These are phyloP conservation scores for Dendrophyllia cribrosa DNA, from an alignment of 64 coral and sea anemone species.

Conservation along the genomic window DNA sequence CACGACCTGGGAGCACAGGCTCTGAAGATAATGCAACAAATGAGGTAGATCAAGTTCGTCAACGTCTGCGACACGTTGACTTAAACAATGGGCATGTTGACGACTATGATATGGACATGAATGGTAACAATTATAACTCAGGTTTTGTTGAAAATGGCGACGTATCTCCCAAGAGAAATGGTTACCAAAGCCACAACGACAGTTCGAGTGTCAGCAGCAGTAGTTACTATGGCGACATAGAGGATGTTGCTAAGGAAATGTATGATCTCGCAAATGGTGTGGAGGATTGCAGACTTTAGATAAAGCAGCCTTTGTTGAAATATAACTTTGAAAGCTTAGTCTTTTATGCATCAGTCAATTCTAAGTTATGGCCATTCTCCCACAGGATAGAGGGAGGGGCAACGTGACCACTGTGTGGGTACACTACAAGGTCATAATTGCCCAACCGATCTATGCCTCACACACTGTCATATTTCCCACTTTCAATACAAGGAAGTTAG, in stretches of 20 bases:
- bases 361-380: too few species aligned
- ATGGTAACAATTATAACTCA: not conserved
- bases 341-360: too few species aligned
- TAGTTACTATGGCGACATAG: slow-evolving; percentile 91
- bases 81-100: not conserved
- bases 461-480: too few species aligned
- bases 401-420: too few species aligned
- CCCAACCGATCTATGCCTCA: too few species aligned
- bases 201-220: slow-evolving; percentile 78
- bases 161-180: slow-evolving; percentile 28
- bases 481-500: too few species aligned
- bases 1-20: not conserved
- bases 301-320: too few species aligned
- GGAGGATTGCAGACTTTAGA: slow-evolving; percentile 32
- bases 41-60: not conserved
- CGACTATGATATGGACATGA: not conserved
- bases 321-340: too few species aligned
- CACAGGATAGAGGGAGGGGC: too few species aligned
- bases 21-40: not conserved
- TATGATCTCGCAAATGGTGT: slow-evolving; percentile 11
- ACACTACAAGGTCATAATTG: too few species aligned
- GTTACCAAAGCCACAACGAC: slow-evolving; percentile 42
- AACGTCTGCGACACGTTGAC: slow-evolving; percentile 9
- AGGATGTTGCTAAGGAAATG: slow-evolving; percentile 73
- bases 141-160: slow-evolving; percentile 17